A percentile compares a stretch with the other conserved stretches of the same genome.
Evolutionary conservation across 2,797 vertebrate species (phyloP).

Genomic region (Podargus strigoides): DNA sequence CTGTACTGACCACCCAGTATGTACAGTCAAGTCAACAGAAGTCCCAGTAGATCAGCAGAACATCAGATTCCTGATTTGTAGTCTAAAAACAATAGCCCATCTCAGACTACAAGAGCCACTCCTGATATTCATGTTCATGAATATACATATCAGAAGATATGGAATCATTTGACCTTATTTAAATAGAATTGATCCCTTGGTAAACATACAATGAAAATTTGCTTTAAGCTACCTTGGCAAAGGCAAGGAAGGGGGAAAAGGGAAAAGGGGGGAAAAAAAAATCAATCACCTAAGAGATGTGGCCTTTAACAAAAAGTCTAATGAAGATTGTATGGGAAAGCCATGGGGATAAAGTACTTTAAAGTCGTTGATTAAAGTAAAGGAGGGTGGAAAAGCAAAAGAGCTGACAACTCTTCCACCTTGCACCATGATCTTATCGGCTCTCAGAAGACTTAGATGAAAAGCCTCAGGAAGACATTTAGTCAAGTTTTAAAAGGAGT

Average conservation of each 20-base stretch:
- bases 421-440: not conserved
- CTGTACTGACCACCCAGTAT: not conserved
- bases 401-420: not conserved
- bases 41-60: not conserved
- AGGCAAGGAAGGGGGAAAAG: accelerated
- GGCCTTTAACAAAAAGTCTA: not conserved
- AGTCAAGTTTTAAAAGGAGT: not conserved
- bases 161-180: not conserved
- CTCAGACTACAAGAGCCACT: not conserved
- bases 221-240: not conserved
- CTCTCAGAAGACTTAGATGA: not conserved
- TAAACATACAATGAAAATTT: not conserved
- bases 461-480: not conserved
- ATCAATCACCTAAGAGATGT: not conserved
- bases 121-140: not conserved
- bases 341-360: not conserved
- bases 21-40: not conserved
- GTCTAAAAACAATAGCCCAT: not conserved
- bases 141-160: not conserved
- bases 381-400: not conserved
- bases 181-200: not conserved
- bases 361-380: not conserved
- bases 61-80: not conserved
- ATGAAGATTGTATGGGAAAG: not conserved
- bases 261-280: not conserved